Conservation (phyloP, 2,113 vertebrate genomes). For the Mohoua ochrocephala region DNA sequence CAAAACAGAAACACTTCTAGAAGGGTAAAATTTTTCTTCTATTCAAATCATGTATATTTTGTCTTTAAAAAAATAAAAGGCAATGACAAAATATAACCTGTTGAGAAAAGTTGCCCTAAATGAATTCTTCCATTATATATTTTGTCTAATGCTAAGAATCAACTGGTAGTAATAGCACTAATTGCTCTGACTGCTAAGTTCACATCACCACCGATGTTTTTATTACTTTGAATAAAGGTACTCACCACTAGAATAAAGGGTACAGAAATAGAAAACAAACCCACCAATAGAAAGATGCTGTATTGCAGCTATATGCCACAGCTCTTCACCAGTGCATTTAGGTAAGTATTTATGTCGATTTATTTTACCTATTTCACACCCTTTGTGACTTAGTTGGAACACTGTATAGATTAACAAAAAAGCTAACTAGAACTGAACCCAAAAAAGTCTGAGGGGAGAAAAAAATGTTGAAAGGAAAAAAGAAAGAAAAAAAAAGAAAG, state of each 20-base stretch:
- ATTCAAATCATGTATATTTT: accelerated
- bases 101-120: neutral
- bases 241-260: neutral
- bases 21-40: neutral
- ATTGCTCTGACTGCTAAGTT: neutral
- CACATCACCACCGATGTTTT: neutral
- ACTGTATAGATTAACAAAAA: neutral
- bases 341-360: neutral
- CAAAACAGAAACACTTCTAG: neutral
- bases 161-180: neutral
- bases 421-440: neutral
- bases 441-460: neutral
- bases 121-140: neutral
- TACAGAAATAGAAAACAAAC: neutral
- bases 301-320: neutral
- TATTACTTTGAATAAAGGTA: neutral
- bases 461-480: neutral
- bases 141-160: neutral
- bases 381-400: neutral
- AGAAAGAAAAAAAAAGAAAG: neutral
- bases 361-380: neutral
- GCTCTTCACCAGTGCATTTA: neutral
- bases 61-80: neutral
- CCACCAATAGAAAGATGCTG: neutral
- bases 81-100: neutral